Conservation (phyloP, 2,797 vertebrate genomes). For the Pseudomugil gertrudae region DNA sequence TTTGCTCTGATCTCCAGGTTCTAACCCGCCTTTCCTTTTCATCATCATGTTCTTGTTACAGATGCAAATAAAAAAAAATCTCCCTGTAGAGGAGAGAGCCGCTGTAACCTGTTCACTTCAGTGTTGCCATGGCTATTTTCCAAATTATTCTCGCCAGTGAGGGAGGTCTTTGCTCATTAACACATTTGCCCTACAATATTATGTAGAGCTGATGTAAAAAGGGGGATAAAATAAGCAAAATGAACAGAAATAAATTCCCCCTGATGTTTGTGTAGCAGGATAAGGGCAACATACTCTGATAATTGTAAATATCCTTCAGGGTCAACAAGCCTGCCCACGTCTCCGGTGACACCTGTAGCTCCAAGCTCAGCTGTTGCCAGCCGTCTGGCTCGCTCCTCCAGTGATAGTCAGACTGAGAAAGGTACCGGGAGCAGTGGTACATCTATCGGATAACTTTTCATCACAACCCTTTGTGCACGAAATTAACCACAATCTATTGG, state of each 20-base stretch:
- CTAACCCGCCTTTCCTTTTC: conserved; percentile 56
- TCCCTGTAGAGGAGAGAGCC: conserved; percentile 35
- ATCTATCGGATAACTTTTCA: conserved; percentile 26
- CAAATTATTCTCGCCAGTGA: conserved; percentile 31
- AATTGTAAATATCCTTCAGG: conserved; percentile 85
- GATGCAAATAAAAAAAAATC: conserved; percentile 68
- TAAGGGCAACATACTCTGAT: conserved; percentile 32
- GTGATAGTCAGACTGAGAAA: conserved; percentile 89
- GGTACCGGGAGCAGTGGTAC: conserved; percentile 71
- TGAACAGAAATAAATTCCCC: conserved; percentile 11
- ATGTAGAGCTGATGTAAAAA: neutral
- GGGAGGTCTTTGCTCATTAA: conserved; percentile 36
- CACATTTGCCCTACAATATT: conserved; percentile 5
- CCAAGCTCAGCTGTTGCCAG: conserved; percentile 91
- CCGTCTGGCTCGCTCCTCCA: conserved; percentile 89
- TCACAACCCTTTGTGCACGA: conserved; percentile 21
- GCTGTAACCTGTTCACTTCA: conserved; percentile 20
- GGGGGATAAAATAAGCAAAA: conserved; percentile 4
- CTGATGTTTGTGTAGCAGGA: conserved; percentile 5
- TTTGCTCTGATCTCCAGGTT: conserved; percentile 71
- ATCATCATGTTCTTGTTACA: conserved; percentile 62
- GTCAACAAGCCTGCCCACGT: conserved; percentile 87
- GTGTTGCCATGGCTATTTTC: conserved; percentile 65
- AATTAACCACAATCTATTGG: conserved; percentile 39
- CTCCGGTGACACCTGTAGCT: conserved; percentile 85